These are phyloP conservation scores for Drosophila elegans DNA, from an alignment of 1,140 invertebrate genomes.

Conservation along the genomic window DNA sequence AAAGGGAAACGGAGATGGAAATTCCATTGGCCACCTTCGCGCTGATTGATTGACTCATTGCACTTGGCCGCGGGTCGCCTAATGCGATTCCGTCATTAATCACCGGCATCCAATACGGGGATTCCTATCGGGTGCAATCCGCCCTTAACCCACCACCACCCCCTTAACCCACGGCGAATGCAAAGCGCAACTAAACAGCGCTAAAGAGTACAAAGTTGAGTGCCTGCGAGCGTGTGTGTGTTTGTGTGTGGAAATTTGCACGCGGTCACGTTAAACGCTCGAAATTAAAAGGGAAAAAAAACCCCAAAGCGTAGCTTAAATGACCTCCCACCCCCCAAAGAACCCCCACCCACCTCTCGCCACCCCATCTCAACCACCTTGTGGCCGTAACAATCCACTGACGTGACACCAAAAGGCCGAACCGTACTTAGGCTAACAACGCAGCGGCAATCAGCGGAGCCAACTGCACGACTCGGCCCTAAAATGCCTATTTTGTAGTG, in stretches of 20 bases:
- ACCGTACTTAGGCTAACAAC: conserved; percentile 72
- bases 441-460: conserved; percentile 32
- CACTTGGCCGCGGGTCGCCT: conserved; percentile 31
- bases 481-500: conserved; percentile 68
- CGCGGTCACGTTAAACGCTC: conserved; percentile 69
- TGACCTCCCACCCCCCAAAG: not conserved
- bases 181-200: conserved; percentile 74
- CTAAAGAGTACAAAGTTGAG: conserved; percentile 77
- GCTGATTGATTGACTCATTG: conserved; percentile 58
- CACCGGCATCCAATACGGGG: conserved; percentile 6
- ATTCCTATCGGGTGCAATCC: conserved; percentile 12
- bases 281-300: conserved; percentile 52
- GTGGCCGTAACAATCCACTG: conserved; percentile 50
- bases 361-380: not conserved
- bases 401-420: conserved; percentile 77
- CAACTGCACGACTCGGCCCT: conserved; percentile 24
- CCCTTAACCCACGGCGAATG: conserved; percentile 24
- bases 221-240: conserved; percentile 4
- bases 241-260: conserved; percentile 52
- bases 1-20: conserved; percentile 21
- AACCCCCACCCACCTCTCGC: not conserved
- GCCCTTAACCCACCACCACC: conserved; percentile 5
- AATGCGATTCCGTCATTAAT: conserved; percentile 64
- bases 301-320: conserved; percentile 2
- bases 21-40: conserved; percentile 16